Evolutionary conservation across 2,888 invertebrate species (phyloP), one percentile per base, ranked within the genome.

Genomic region (Odontothrips loti): DNA sequence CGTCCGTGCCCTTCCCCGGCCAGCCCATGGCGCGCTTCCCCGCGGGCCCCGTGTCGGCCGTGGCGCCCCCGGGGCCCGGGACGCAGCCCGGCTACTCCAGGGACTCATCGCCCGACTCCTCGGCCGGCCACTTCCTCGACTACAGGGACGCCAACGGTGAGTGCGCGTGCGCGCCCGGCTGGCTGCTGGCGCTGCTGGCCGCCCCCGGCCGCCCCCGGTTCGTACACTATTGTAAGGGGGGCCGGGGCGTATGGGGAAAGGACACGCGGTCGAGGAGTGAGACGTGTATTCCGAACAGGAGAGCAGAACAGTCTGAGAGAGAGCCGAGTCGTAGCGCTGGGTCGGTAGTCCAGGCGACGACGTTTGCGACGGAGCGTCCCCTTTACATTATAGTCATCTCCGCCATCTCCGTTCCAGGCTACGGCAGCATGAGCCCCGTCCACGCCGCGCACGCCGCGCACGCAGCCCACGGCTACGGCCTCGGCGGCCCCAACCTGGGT

Each of bases 121-220:
- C 86, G 95, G 95, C 80, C 95, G 95, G 82, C 81, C 95, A 95
- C 89, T 96, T 95, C 87, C 92, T 95, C 88, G 95, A 96, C 87
- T 96, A 95, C 87, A 90, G 95, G 86, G 95, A 95, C 87, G 92
- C 95, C 58, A 93, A 94, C 86, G 95, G 95, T 95, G 88, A 90
- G 90, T 87, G 23, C 51, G 23, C 68, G 23, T 11, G 68, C 48
- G n/a, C n/a, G n/a, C n/a, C n/a, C n/a, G n/a, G n/a, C n/a, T n/a
- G n/a, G n/a, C n/a, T n/a, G n/a, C n/a, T n/a, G n/a, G n/a, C n/a
- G n/a, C n/a, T n/a, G 34, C 34, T 43, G 3, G 34, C 2, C 34
- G 34, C 2, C 34, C 3, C 34, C 34, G 34, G 34, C 34, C n/a
- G n/a, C n/a, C n/a, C n/a, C n/a, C n/a, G n/a, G n/a, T n/a, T n/a